These are phyloP conservation scores for Centrocercus urophasianus DNA, from an alignment of 2,113 vertebrate genomes.

Conservation along the genomic window DNA sequence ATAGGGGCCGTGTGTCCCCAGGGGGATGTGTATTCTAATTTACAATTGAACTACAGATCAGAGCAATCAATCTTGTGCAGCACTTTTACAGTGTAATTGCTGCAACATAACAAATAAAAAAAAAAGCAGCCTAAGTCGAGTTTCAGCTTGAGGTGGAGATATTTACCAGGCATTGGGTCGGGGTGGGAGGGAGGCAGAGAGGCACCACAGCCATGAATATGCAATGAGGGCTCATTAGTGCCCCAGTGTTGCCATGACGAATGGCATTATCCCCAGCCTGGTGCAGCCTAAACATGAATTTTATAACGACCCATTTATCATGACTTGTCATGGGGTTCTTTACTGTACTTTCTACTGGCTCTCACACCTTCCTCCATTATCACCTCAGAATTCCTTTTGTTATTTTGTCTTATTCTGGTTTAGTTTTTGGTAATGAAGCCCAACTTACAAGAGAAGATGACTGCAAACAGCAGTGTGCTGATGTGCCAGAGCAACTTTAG, in stretches of 20 bases:
- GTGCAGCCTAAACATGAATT: slow-evolving; percentile 88
- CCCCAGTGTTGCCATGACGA: slow-evolving; percentile 85
- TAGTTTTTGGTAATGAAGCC: slow-evolving; percentile 3
- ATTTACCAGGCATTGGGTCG: slow-evolving; percentile 77
- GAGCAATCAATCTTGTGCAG: slow-evolving; percentile 98
- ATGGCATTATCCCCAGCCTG: slow-evolving; percentile 84
- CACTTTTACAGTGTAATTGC: slow-evolving; percentile 94
- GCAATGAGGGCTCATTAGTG: slow-evolving; percentile 88
- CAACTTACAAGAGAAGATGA: not conserved
- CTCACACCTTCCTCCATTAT: slow-evolving; percentile 72
- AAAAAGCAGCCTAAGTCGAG: slow-evolving; percentile 82
- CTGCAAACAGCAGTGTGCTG: not conserved
- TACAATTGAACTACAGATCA: slow-evolving; percentile 99
- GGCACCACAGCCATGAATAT: slow-evolving; percentile 82
- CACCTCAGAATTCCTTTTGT: slow-evolving; percentile 54
- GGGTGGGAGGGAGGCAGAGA: slow-evolving; percentile 71
- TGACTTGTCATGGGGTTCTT: slow-evolving; percentile 81
- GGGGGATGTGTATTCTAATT: slow-evolving; percentile 97
- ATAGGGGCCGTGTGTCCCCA: slow-evolving; percentile 92
- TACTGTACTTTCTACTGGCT: slow-evolving; percentile 73
- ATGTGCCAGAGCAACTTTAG: not conserved
- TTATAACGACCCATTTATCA: slow-evolving; percentile 90
- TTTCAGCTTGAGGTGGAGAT: slow-evolving; percentile 78
- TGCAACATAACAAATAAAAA: slow-evolving; percentile 90
- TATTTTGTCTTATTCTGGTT: slow-evolving; percentile 27